These are phyloP conservation scores for Cryptocheilus praepositus DNA, from an alignment of 2,888 invertebrate genomes.

Conservation along the genomic window DNA sequence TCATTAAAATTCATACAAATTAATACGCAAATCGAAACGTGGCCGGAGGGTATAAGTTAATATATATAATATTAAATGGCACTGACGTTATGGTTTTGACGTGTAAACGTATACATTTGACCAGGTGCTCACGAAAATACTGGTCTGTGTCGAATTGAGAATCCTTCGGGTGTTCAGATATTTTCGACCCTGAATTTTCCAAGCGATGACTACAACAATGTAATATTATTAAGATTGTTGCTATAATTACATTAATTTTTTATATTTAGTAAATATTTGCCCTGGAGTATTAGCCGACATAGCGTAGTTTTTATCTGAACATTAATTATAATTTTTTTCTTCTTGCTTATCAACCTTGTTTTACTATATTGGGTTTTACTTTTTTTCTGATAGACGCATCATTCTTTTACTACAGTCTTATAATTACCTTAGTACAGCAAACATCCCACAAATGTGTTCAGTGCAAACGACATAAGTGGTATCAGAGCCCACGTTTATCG, in stretches of 20 bases:
- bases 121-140: not conserved
- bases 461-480: slow-evolving; percentile 16
- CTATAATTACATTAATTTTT: no score
- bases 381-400: not conserved
- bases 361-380: no score
- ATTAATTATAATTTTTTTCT: no score
- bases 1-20: not conserved
- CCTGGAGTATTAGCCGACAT: no score
- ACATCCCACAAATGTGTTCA: slow-evolving; percentile 23
- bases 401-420: not conserved
- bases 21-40: no score
- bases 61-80: not conserved
- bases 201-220: not conserved
- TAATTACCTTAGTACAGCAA: slow-evolving; percentile 17
- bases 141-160: not conserved
- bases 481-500: slow-evolving; percentile 11
- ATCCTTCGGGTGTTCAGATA: no score
- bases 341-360: no score
- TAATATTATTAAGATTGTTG: no score
- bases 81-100: not conserved
- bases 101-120: not conserved
- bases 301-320: no score
- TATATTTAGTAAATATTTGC: no score
- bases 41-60: no score
- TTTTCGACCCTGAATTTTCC: not conserved